Base-by-base conservation (phyloP, 2,888 invertebrate genomes). In the Polyploca ridens region DNA sequence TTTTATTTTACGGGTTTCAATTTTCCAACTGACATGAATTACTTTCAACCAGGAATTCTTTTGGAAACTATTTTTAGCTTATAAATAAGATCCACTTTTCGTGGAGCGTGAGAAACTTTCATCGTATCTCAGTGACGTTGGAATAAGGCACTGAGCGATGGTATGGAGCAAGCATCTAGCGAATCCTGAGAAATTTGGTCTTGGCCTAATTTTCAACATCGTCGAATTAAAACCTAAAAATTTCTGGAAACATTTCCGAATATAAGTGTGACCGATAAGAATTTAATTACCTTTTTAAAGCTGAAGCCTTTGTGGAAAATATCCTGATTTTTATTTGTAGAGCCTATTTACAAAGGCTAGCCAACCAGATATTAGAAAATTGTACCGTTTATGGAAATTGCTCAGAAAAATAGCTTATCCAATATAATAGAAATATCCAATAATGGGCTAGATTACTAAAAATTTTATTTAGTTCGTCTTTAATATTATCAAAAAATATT, bases 21-120 rank as follows among this genome's bases (percentile, higher is more conserved):
- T 60, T 60, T 60, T 60, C 60, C 60, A 16, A 60, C 38, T 38
- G 60, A 60, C 60, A 60, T 60, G 38, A 35, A 60, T 19, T 60
- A 33, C 16, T 33, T 5, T 35, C 19, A 13, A 54, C 10, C 7
- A 38, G 16, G 38, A 60, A 66, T 70, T 71, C 62, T 74, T 74
- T 70, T 67, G 66, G 66, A 65, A 69, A 67, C 67, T 72, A 73
- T 73, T 81, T 77, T 65, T 63, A 70, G 69, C 68, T 67, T 76
- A 77, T 80, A 79, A 78, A 78, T 80, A 78, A 71, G 73, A 73
- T 68, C 66, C 64, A 70, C 69, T 71, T 71, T 73, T 71, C 64
- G 65, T 64, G 66, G 67, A 71, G 71, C 75, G 73, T 82, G 84
- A 73, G 75, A 82, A 86, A 87, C 78, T 86, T 87, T 79, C 69